Base-by-base conservation (phyloP, 2,113 vertebrate genomes). In the Catagonus wagneri region DNA sequence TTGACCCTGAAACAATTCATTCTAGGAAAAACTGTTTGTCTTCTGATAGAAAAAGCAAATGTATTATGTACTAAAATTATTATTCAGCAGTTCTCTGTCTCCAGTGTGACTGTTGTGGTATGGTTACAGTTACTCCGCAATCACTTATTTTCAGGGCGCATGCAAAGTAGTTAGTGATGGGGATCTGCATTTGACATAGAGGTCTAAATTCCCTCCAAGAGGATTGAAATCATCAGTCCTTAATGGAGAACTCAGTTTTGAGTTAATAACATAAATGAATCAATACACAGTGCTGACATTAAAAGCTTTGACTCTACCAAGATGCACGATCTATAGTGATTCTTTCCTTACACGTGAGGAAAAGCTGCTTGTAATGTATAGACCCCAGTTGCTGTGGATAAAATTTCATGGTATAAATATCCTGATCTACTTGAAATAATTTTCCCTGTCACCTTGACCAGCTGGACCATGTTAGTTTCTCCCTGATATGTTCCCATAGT, bases 1-100 rank as follows among this genome's bases (percentile, higher is more conserved):
- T 76, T 91, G 63, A 95, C 72, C 27, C 32, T 85, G 22, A 92
- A 83, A 72, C 39, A 93, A 39, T 14, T 80, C 17, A 91, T 96
- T 96, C 80, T 95, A 65, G 79, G 72, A 83, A 83, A 88, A 7
- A 44, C 58, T 22, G 0, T 60, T 56, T 80, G 32, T 68, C 12
- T 63, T 81, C 68, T 84, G 74, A 44, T 44, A 44, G 44, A 44
- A 44, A 44, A 44, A 44, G 44, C 8, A 44, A 44, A 44, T 44
- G 44, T 52, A 85, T 14, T 69, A 71, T 11, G 1, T 56, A 58
- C 74, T 68, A 39, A 76, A 72, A 63, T n/a, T 66, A 50, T 66
- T 71, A 61, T 66, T 74, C 68, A 83, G 23, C 44, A 95, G 14
- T 4, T 79, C 17, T 78, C 20, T 86, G 32, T 22, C 58, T 79